Percentiles rank a stretch among this genome's conserved stretches.
Conservation (phyloP, 35 echinoderm and acorn worm species). For the Heliocidaris tuberculata region DNA sequence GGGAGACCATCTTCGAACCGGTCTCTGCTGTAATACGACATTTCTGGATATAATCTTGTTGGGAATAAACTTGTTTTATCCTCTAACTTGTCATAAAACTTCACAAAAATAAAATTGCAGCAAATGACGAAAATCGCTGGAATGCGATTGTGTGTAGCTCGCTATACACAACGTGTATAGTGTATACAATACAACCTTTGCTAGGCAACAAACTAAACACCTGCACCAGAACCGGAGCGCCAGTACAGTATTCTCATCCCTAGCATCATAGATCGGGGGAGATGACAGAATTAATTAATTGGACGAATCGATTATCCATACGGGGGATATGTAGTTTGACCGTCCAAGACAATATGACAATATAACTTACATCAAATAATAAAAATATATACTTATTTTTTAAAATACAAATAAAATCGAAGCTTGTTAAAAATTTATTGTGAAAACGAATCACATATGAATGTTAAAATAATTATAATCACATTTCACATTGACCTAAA, state of each 20-base stretch:
- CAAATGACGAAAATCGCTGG: neutral
- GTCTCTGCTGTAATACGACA: constrained; percentile 37
- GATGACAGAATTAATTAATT: constrained; percentile 26
- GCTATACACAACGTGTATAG: neutral
- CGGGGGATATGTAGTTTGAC: neutral
- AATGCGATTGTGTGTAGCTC: neutral
- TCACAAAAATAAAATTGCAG: neutral
- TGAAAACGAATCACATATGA: no score
- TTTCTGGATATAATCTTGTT: neutral
- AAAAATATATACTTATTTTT: neutral
- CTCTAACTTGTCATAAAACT: neutral
- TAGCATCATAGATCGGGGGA: neutral
- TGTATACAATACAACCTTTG: constrained; percentile 39
- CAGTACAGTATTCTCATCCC: neutral
- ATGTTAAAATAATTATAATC: neutral
- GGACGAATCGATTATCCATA: neutral
- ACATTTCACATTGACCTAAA: neutral
- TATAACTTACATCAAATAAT: neutral
- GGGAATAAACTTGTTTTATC: neutral
- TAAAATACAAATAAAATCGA: neutral
- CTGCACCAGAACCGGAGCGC: neutral
- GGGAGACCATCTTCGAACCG: constrained; percentile 41
- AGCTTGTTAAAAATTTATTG: no score
- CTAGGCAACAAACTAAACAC: constrained; percentile 46
- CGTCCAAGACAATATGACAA: neutral